phyloP scores from a whole-genome alignment of 2,797 vertebrate species.

The Sandelia bainsii region DNA sequence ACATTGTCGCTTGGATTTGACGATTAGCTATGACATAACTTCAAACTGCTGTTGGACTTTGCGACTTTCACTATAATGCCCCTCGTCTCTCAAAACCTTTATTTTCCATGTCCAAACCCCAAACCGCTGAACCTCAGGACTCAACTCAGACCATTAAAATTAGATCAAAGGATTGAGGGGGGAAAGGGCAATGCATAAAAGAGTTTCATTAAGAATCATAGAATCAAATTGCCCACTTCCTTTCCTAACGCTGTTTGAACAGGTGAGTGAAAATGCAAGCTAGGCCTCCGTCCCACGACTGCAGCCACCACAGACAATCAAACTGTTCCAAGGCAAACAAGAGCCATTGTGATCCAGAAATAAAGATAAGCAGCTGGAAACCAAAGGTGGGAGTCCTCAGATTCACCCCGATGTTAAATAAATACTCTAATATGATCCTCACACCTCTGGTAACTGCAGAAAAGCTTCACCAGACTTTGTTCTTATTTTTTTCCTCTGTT shows the following conservation, averaged over 20 bases:
- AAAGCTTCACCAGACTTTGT: slow-evolving; percentile 24
- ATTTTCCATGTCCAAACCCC: slow-evolving; percentile 36
- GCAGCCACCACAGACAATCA: slow-evolving; percentile 71
- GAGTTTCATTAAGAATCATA: slow-evolving; percentile 67
- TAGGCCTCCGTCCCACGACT: slow-evolving; percentile 74
- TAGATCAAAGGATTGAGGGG: slow-evolving; percentile 68
- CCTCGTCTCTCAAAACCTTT: slow-evolving; percentile 37
- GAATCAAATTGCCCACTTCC: slow-evolving; percentile 82
- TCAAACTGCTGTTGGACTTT: slow-evolving; percentile 16
- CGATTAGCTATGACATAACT: slow-evolving; percentile 55
- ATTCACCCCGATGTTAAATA: slow-evolving; percentile 73
- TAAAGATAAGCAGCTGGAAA: slow-evolving; percentile 70
- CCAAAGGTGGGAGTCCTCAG: slow-evolving; percentile 64
- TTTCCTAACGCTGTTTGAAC: slow-evolving; percentile 81
- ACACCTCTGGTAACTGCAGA: slow-evolving; percentile 39
- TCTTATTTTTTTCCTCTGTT: slow-evolving; percentile 25
- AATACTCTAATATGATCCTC: slow-evolving; percentile 56
- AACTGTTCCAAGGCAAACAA: slow-evolving; percentile 80
- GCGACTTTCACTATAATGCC: slow-evolving; percentile 32
- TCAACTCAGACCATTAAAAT: slow-evolving; percentile 68
- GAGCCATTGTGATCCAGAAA: slow-evolving; percentile 61
- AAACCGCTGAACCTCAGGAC: slow-evolving; percentile 46
- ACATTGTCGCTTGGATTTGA: slow-evolving; percentile 28
- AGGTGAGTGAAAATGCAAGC: slow-evolving; percentile 88
- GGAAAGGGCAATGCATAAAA: slow-evolving; percentile 54